phyloP scores from a whole-genome alignment of 2,113 vertebrate species.

The Spermophilus dauricus region DNA sequence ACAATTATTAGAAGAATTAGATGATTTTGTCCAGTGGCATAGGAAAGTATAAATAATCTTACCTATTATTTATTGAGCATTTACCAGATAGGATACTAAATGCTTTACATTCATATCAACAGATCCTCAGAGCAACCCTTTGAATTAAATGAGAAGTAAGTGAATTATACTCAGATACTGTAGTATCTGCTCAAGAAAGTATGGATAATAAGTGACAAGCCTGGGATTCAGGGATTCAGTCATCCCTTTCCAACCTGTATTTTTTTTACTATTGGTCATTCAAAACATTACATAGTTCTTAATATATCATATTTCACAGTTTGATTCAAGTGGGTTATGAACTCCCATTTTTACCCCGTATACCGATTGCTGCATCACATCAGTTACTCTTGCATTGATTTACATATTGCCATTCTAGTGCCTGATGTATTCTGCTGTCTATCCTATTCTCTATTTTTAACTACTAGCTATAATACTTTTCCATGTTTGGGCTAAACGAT shows the following conservation, averaged over 20 bases:
- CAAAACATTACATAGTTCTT: too few species aligned
- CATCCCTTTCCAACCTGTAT: background rate
- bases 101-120: background rate
- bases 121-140: background rate
- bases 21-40: slow-evolving; percentile 38
- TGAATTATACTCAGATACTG: background rate
- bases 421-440: too few species aligned
- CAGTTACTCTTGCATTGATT: too few species aligned
- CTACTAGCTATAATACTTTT: background rate
- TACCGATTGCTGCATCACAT: too few species aligned
- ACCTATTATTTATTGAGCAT: background rate
- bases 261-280: too few species aligned
- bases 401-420: too few species aligned
- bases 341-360: too few species aligned
- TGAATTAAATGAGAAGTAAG: background rate
- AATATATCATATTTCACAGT: too few species aligned
- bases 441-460: too few species aligned
- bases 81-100: background rate
- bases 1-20: slow-evolving; percentile 33
- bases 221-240: too few species aligned
- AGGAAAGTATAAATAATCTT: background rate
- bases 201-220: background rate
- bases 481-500: background rate
- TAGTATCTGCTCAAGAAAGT: background rate
- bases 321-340: too few species aligned